Percentiles rank a stretch among this genome's conserved stretches.
These are phyloP conservation scores for Heliconius congener DNA, from an alignment of 1,140 invertebrate genomes.

Conservation along the genomic window DNA sequence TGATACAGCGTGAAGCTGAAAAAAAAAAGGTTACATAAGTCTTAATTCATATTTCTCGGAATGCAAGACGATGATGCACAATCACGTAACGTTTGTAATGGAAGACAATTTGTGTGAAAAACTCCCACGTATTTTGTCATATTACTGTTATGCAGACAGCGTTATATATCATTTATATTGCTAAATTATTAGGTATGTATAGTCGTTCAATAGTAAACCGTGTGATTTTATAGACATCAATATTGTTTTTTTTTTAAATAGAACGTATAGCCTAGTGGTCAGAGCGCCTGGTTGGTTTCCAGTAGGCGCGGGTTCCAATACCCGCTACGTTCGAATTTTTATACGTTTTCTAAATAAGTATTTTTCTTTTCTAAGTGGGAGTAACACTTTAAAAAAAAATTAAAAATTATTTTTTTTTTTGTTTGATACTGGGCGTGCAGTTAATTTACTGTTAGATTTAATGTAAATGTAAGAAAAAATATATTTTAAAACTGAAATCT, in stretches of 20 bases:
- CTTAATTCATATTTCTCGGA: conserved; percentile 31
- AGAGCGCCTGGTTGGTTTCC: too few relatives aligned
- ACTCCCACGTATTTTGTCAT: conserved; percentile 34
- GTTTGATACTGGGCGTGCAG: too few relatives aligned
- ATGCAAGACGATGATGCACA: conserved; percentile 27
- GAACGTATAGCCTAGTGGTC: too few relatives aligned
- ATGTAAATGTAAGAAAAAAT: too few relatives aligned
- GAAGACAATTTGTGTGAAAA: conserved; percentile 34
- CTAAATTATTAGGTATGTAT: neutral
- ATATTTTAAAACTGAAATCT: neutral
- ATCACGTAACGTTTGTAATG: conserved; percentile 30
- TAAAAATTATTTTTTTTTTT: neutral
- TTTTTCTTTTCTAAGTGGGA: too few relatives aligned
- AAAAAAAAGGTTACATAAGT: conserved; percentile 23
- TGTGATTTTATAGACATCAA: conserved; percentile 4
- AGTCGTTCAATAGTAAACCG: conserved; percentile 9
- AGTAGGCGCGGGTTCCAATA: too few relatives aligned
- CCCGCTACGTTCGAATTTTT: too few relatives aligned
- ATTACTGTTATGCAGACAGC: conserved; percentile 16
- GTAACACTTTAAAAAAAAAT: too few relatives aligned
- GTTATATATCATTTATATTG: conserved; percentile 4
- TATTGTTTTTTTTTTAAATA: neutral
- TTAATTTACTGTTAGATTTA: too few relatives aligned
- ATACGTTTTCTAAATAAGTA: too few relatives aligned
- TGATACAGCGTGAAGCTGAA: too few relatives aligned